These are phyloP conservation scores for Fragum sueziense DNA, from an alignment of 2,888 invertebrate species.

Conservation along the genomic window DNA sequence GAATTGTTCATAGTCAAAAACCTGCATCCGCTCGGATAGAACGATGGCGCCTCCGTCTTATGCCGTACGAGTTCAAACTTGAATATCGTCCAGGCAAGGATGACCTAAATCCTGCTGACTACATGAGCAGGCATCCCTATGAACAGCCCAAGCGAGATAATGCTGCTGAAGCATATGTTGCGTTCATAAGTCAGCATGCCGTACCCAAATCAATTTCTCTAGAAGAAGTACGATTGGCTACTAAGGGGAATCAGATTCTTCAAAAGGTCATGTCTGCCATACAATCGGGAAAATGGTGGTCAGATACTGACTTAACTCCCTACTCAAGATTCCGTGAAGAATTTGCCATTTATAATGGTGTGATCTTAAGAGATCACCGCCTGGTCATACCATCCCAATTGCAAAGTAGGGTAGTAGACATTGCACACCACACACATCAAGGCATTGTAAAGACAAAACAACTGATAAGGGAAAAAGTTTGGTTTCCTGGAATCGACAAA, in stretches of 20 bases:
- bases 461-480: slow-evolving; percentile 61
- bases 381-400: slow-evolving; percentile 39
- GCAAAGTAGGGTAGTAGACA: slow-evolving; percentile 35
- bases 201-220: slow-evolving; percentile 57
- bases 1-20: slow-evolving; percentile 65
- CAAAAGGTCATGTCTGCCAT: slow-evolving; percentile 43
- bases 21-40: slow-evolving; percentile 61
- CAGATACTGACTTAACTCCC: not conserved
- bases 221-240: slow-evolving; percentile 42
- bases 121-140: slow-evolving; percentile 60
- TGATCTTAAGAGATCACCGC: slow-evolving; percentile 33
- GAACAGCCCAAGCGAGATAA: slow-evolving; percentile 23
- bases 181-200: slow-evolving; percentile 38
- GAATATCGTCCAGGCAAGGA: slow-evolving; percentile 58
- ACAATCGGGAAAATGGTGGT: slow-evolving; percentile 37
- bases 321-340: slow-evolving; percentile 33
- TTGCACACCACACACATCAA: slow-evolving; percentile 41
- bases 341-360: slow-evolving; percentile 37
- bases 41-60: slow-evolving; percentile 51
- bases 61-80: slow-evolving; percentile 46
- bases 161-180: slow-evolving; percentile 51
- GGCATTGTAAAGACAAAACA: slow-evolving; percentile 46
- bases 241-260: slow-evolving; percentile 12
- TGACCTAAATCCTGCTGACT: slow-evolving; percentile 63
- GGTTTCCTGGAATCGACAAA: slow-evolving; percentile 63